Evolutionary conservation across 2,113 vertebrate species (phyloP).

Genomic region (Scophthalmus maximus): DNA sequence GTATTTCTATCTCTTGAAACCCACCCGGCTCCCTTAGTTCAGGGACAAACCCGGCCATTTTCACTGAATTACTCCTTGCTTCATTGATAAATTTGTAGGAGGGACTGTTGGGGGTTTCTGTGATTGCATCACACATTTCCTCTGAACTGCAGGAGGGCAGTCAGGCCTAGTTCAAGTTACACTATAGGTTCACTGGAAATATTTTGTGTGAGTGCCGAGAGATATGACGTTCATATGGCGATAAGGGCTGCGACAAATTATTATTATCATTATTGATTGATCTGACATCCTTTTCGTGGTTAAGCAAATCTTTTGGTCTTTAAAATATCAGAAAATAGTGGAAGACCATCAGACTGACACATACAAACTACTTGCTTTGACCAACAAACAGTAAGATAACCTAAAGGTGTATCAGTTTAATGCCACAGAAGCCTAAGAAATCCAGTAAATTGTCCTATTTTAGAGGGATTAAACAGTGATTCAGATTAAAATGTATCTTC

Average conservation of each 20-base stretch:
- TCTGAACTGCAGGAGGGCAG: constrained; percentile 22
- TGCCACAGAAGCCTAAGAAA: not conserved
- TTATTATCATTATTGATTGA: no score
- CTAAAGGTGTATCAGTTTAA: not conserved
- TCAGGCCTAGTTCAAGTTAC: constrained; percentile 1
- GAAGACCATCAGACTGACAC: not conserved
- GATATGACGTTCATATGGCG: not conserved
- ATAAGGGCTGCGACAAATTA: not conserved
- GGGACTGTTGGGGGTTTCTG: constrained; percentile 64
- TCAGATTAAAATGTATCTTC: no score
- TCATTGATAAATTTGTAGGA: constrained; percentile 65
- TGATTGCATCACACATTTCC: constrained; percentile 68
- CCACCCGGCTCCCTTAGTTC: not conserved
- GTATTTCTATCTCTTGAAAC: not conserved
- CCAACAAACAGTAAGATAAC: not conserved
- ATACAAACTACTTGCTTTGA: not conserved
- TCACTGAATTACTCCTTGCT: constrained; percentile 40
- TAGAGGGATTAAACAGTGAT: not conserved
- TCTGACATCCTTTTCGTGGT: not conserved
- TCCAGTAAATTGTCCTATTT: not conserved
- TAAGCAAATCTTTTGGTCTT: not conserved
- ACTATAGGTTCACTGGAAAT: not conserved
- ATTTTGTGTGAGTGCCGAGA: not conserved
- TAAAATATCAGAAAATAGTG: not conserved
- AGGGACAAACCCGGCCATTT: constrained; percentile 13